Evolutionary conservation across 2,888 invertebrate genomes (phyloP), one percentile per base, ranked within the genome.

Genomic region (Crocallis elinguaria): DNA sequence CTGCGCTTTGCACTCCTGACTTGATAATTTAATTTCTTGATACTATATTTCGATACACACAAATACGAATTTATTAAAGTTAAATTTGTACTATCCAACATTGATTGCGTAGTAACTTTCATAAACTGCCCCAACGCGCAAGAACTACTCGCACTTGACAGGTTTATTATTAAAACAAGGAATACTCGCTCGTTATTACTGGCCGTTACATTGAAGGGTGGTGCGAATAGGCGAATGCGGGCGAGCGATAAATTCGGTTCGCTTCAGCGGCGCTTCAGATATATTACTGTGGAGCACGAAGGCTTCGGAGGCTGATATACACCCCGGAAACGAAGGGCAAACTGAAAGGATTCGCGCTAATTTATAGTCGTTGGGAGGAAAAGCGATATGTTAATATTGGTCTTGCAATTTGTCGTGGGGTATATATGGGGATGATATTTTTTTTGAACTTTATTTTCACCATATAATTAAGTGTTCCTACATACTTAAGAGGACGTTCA

Each of bases 201-300:
- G 49, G 55, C 36, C 36, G 29, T 50, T 56, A 42, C 58, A 63
- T 53, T 58, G 56, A 50, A 52, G 52, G 54, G 46, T 38, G 60
- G n/a, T 59, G 61, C 52, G 64, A 68, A 68, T 59, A 60, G 62
- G 54, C 59, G 52, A 61, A 53, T 51, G 48, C 59, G 57, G 60
- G 57, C 39, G 35, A 58, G 62, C 69, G 62, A 72, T 75, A 73
- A 73, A 75, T 73, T 60, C 57, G 48, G 55, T 56, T 54, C 64
- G 67, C 57, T 66, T 49, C 64, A 62, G 57, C 58, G 51, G 55
- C 44, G 59, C 53, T 52, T 57, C 57, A 64, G 58, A 71, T 71
- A 67, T 67, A 70, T 69, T 52, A 59, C 57, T 19, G 62, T 50
- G 55, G 58, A 64, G 62, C 69, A 70, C 67, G 69, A 66, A 53